phyloP scores from a whole-genome alignment of 2,113 vertebrate species.

The Hippocampus guttulatus region DNA sequence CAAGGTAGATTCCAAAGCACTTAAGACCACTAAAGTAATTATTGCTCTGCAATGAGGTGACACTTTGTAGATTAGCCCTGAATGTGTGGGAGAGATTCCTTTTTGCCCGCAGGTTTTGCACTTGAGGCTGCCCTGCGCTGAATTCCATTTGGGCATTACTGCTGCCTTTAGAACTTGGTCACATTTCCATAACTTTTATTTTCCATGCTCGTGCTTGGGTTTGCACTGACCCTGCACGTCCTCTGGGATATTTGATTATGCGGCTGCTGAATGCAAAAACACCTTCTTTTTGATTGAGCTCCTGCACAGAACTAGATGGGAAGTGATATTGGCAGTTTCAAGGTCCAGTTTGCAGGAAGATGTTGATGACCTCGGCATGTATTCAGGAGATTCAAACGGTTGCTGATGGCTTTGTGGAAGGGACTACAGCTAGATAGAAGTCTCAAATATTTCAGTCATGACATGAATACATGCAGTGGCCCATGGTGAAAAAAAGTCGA shows the following conservation, averaged over 20 bases:
- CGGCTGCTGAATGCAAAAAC: conserved; percentile 55
- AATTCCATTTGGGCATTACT: conserved; percentile 51
- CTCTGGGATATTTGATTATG: conserved; percentile 64
- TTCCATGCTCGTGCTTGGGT: conserved; percentile 43
- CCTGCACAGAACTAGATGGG: conserved; percentile 27
- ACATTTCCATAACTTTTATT: conserved; percentile 69
- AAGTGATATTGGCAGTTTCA: conserved; percentile 41
- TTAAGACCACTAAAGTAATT: conserved; percentile 22
- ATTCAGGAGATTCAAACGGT: conserved; percentile 42
- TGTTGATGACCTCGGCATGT: conserved; percentile 33
- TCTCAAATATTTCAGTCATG: conserved; percentile 34
- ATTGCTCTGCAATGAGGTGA: conserved; percentile 10
- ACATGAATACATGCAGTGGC: conserved; percentile 19
- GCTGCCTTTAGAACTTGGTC: conserved; percentile 47
- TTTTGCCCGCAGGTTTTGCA: conserved; percentile 35
- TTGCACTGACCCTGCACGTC: conserved; percentile 52
- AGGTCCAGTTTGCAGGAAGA: conserved; percentile 46
- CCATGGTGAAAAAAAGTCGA: conserved; percentile 19
- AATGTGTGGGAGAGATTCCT: conserved; percentile 27
- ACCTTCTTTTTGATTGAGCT: conserved; percentile 62
- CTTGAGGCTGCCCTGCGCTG: conserved; percentile 12
- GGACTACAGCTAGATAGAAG: conserved; percentile 37
- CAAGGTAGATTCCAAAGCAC: conserved; percentile 11
- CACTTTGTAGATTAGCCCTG: conserved; percentile 20
- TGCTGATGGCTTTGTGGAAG: conserved; percentile 39